phyloP scores from a whole-genome alignment of 2,113 vertebrate species.

The Gambusia holbrooki region DNA sequence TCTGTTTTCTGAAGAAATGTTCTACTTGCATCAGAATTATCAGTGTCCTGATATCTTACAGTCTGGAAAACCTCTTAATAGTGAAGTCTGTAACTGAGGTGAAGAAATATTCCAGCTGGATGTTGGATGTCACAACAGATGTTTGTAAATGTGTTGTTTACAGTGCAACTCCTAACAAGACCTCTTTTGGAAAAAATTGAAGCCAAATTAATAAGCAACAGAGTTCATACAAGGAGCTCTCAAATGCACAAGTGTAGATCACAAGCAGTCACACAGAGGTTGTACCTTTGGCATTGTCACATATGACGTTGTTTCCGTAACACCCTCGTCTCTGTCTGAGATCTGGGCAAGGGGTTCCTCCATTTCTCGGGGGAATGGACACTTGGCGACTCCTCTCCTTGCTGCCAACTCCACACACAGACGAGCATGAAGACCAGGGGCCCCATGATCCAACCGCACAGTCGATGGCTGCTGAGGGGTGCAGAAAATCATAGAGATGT shows the following conservation, averaged over 20 bases:
- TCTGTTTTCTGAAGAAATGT: slow-evolving; percentile 5
- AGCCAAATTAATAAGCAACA: slow-evolving; percentile 13
- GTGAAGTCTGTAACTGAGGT: slow-evolving; percentile 3
- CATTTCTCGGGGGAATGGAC: slow-evolving; percentile 82
- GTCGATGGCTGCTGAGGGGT: slow-evolving; percentile 81
- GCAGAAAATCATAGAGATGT: slow-evolving; percentile 21
- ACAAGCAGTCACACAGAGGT: not conserved
- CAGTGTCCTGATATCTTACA: slow-evolving; percentile 8
- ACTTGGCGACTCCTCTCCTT: slow-evolving; percentile 85
- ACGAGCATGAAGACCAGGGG: slow-evolving; percentile 85
- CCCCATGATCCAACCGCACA: slow-evolving; percentile 86
- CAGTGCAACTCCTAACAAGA: not conserved
- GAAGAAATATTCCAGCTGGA: slow-evolving; percentile 49
- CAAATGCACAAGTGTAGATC: not conserved
- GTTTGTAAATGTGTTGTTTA: slow-evolving; percentile 24
- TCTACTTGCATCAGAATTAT: slow-evolving; percentile 18
- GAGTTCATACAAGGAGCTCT: not conserved
- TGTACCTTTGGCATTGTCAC: slow-evolving; percentile 81
- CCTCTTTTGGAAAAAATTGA: slow-evolving; percentile 24
- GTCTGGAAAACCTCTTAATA: slow-evolving; percentile 8
- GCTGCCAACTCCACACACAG: slow-evolving; percentile 84
- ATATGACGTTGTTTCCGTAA: slow-evolving; percentile 80
- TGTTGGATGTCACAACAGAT: slow-evolving; percentile 45
- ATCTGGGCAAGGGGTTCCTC: slow-evolving; percentile 86
- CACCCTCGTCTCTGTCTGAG: slow-evolving; percentile 89